phyloP scores from a whole-genome alignment of 2,888 invertebrate species.

The Caradrina clavipalpis region DNA sequence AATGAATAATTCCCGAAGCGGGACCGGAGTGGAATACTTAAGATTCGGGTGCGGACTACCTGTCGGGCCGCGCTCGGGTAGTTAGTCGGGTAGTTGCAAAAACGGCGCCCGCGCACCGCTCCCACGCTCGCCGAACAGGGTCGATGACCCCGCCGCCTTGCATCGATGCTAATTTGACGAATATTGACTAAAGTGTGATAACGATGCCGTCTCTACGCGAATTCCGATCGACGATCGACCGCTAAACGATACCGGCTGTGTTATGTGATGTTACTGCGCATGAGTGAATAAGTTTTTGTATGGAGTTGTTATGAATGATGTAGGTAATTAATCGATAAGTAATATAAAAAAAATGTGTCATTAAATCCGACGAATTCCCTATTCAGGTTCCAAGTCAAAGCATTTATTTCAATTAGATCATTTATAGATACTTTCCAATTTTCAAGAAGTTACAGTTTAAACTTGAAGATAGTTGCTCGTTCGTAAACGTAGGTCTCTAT shows the following conservation, averaged over 20 bases:
- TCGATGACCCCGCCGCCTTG: constrained; percentile 78
- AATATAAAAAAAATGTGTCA: too few relatives aligned
- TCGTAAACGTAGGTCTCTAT: too few relatives aligned
- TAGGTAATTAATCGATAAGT: background rate
- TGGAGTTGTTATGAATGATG: constrained; percentile 11
- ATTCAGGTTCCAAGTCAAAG: too few relatives aligned
- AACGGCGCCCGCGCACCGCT: constrained; percentile 79
- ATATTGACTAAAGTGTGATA: constrained; percentile 71
- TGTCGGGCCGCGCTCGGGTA: constrained; percentile 64
- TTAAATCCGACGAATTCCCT: too few relatives aligned
- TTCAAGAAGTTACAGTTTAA: too few relatives aligned
- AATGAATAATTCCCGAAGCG: constrained; percentile 61
- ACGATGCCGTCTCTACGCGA: constrained; percentile 64
- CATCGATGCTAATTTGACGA: constrained; percentile 87
- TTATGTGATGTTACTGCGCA: constrained; percentile 17
- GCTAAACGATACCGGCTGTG: constrained; percentile 57
- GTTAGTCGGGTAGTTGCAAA: constrained; percentile 80
- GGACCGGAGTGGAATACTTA: constrained; percentile 61
- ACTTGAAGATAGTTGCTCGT: too few relatives aligned
- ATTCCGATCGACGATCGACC: constrained; percentile 59
- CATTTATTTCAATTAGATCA: too few relatives aligned
- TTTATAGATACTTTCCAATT: too few relatives aligned
- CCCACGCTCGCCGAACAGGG: constrained; percentile 83
- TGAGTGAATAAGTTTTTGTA: constrained; percentile 12
- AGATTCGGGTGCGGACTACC: constrained; percentile 73